Percentiles rank a stretch among this genome's conserved stretches.
Conservation (phyloP, 2,113 vertebrate species). For the Siniperca chuatsi region DNA sequence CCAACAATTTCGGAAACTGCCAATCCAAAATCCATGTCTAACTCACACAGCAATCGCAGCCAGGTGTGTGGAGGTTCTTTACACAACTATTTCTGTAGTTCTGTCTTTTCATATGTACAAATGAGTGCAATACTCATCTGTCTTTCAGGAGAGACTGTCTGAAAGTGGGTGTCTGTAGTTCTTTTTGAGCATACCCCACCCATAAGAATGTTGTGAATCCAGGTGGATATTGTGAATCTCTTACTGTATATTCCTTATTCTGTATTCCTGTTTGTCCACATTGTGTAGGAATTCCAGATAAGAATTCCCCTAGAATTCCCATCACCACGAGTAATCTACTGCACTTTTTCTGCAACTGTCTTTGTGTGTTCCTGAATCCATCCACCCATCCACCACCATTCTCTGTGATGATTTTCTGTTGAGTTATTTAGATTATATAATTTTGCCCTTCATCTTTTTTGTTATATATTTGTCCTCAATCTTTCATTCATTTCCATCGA, state of each 20-base stretch:
- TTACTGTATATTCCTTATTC: no score
- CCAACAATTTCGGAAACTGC: background rate
- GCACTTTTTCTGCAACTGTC: background rate
- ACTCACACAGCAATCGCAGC: background rate
- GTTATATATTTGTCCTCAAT: background rate
- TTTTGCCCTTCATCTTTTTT: background rate
- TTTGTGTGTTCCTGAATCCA: background rate
- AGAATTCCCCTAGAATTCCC: background rate
- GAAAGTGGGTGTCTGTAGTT: background rate
- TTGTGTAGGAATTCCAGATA: background rate
- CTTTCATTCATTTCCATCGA: constrained; percentile 3
- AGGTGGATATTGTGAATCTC: background rate
- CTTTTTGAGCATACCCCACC: background rate
- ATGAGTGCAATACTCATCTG: background rate
- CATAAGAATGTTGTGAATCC: background rate
- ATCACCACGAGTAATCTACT: background rate
- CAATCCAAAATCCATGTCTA: background rate
- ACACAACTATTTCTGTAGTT: background rate
- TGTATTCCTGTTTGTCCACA: background rate
- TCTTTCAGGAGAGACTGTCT: background rate
- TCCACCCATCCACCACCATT: background rate
- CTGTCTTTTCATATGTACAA: background rate
- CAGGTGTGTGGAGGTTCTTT: background rate
- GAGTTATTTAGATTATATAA: constrained; percentile 7
- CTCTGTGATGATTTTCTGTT: background rate